phyloP scores from a whole-genome alignment of 2,113 vertebrate species.

The Colaptes auratus region DNA sequence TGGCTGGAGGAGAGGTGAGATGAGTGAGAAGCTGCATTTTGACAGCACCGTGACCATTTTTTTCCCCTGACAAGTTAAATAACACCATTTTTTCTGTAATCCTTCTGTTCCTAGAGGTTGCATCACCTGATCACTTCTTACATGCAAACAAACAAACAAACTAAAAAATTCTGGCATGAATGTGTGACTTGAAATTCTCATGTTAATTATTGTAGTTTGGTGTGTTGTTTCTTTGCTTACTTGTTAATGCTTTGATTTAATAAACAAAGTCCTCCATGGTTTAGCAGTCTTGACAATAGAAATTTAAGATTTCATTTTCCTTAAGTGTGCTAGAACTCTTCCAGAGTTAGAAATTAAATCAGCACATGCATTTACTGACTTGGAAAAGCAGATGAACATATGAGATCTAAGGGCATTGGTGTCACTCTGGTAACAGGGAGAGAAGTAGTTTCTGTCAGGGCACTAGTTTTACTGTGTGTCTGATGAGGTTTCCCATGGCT shows the following conservation, averaged over 20 bases:
- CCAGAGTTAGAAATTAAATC: neutral
- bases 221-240: slow-evolving; percentile 35
- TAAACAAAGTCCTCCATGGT: slow-evolving; percentile 33
- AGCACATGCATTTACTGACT: neutral
- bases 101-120: neutral
- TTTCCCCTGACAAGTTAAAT: neutral
- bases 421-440: neutral
- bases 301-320: neutral
- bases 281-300: slow-evolving; percentile 32
- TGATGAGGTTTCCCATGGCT: neutral
- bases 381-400: neutral
- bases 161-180: neutral
- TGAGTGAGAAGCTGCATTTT: neutral
- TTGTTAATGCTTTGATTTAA: slow-evolving; percentile 29
- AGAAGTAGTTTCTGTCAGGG: neutral
- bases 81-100: neutral
- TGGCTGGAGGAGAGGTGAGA: neutral
- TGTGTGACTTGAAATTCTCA: slow-evolving; percentile 25
- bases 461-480: neutral
- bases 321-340: neutral
- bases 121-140: neutral
- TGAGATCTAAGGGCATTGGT: neutral
- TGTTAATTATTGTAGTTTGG: slow-evolving; percentile 53
- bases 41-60: neutral
- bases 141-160: neutral